Percentiles rank a stretch among this genome's conserved stretches.
These are phyloP conservation scores for Lemur catta DNA, from an alignment of 2,797 vertebrate species.

Conservation along the genomic window DNA sequence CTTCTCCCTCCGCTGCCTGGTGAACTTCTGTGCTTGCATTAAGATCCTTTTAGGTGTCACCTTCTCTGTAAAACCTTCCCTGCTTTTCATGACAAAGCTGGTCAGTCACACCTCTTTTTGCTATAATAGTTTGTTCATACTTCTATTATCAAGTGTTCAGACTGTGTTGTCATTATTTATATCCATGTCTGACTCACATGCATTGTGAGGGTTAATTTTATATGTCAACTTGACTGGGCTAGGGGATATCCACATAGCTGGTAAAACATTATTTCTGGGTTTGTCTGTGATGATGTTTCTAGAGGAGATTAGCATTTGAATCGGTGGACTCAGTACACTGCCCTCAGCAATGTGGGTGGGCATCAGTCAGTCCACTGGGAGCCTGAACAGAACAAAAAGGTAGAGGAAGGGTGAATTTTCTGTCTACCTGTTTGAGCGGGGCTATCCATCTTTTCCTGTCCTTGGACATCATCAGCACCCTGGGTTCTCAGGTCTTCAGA, in stretches of 20 bases:
- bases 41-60: not conserved
- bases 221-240: not conserved
- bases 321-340: not conserved
- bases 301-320: not conserved
- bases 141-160: not conserved
- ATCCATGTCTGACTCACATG: not conserved
- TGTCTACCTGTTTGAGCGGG: not conserved
- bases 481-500: not conserved
- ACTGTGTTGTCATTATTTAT: not conserved
- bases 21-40: not conserved
- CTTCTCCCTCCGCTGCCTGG: not conserved
- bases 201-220: not conserved
- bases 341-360: not conserved
- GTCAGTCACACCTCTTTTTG: not conserved
- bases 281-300: not conserved
- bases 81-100: not conserved
- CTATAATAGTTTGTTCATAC: not conserved
- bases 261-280: not conserved
- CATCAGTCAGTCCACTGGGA: no score
- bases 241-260: not conserved
- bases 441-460: not conserved
- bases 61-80: not conserved
- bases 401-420: not conserved
- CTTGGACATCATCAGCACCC: not conserved
- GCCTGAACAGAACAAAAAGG: not conserved